Evolutionary conservation across 2,888 invertebrate species (phyloP), one percentile per base, ranked within the genome.

Genomic region (Odontocolon sp.): DNA sequence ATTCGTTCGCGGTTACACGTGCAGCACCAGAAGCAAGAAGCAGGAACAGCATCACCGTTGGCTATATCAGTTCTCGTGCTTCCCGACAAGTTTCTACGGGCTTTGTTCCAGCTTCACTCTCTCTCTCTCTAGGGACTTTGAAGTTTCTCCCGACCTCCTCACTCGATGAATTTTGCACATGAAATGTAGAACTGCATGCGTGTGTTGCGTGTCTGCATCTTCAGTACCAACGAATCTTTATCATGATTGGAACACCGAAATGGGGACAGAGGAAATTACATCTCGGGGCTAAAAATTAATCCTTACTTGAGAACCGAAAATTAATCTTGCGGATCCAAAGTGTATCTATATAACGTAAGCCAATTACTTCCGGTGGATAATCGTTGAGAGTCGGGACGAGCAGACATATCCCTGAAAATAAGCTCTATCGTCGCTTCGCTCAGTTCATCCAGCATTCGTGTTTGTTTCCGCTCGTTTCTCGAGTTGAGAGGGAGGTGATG

Each of bases 371-470:
- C 69, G 72, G 72, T 52, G 72, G 45, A 69, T 40, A 54, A 69
- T 69, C 59, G 40, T 61, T 23, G 16, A 31, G 31, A 40, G 47
- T 38, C 59, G 59, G 61, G 40, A 73, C 28, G 59, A 73, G 73
- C 64, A 63, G n/a, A 64, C 69, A 69, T 69, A 77, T 73, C 59
- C 77, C 77, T 69, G 77, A 77, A 73, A 77, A 77, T 77, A 73
- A 69, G 64, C 72, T 50, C 33, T 26, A 23, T 63, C 63, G 63
- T 50, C 33, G 21, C 64, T 50, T 23, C 77, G 52, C 66, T 56
- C 69, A 9, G 54, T 70, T 28, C 31, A 45, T 74, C 70, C 67
- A 61, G 61, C 69, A 54, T 59, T 54, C 45, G 11, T 21, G 47
- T 64, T 67, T 47, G 66, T 54, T 57, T 52, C 45, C 73, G 45